phyloP scores from a whole-genome alignment of 2,113 vertebrate genomes.

The Heterocephalus glaber region DNA sequence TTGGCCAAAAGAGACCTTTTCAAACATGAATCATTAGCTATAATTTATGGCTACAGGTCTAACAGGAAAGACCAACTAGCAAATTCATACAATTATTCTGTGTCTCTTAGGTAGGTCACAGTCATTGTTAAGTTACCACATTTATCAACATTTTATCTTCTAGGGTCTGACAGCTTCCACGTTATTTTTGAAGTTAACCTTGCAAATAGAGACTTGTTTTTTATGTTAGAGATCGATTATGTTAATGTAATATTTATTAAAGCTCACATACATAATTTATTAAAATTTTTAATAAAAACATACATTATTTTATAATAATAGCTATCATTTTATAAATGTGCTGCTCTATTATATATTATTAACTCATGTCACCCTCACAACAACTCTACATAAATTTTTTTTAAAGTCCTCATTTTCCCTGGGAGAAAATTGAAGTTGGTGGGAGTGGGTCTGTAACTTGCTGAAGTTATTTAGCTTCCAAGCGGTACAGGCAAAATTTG shows the following conservation, averaged over 20 bases:
- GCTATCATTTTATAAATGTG: slow-evolving; percentile 51
- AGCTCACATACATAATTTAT: slow-evolving; percentile 35
- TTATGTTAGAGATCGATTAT: slow-evolving; percentile 51
- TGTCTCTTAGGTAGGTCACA: background rate
- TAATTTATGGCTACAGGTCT: background rate
- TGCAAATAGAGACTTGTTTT: slow-evolving; percentile 39
- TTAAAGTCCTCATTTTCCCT: background rate
- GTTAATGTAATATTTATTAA: slow-evolving; percentile 73
- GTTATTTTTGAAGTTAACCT: slow-evolving; percentile 64
- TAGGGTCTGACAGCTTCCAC: background rate
- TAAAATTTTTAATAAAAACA: slow-evolving; percentile 66
- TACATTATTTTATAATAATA: slow-evolving; percentile 61
- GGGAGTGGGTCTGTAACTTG: background rate
- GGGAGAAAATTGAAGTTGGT: slow-evolving; percentile 4
- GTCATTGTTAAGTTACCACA: background rate
- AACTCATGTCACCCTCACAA: slow-evolving; percentile 22
- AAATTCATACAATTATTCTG: slow-evolving; percentile 12
- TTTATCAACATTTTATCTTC: background rate
- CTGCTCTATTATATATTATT: slow-evolving; percentile 20
- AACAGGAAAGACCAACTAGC: background rate
- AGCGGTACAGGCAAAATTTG: background rate
- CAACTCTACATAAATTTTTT: slow-evolving; percentile 19
- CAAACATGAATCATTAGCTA: slow-evolving; percentile 21
- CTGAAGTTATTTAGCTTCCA: background rate
- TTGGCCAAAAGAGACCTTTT: slow-evolving; percentile 29